Conservation (phyloP, 2,888 invertebrate genomes). For the Acanthopleura granulata region DNA sequence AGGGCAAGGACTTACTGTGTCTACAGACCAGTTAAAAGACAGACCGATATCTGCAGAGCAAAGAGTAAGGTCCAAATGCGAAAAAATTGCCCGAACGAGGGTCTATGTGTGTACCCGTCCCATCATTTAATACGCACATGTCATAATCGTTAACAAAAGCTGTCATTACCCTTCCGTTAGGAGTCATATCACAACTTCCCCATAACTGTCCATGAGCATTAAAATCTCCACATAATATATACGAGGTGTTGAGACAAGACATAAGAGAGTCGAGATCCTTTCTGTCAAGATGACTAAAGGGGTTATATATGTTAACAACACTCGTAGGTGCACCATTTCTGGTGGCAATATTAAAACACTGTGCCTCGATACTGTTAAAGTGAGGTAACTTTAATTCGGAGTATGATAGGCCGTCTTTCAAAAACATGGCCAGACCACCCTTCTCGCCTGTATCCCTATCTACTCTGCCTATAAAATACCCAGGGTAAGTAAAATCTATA, state of each 20-base stretch:
- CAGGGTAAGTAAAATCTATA: not conserved
- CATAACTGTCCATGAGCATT: not conserved
- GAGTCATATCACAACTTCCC: not conserved
- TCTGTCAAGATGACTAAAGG: not conserved
- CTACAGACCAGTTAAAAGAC: not conserved
- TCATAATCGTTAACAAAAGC: not conserved
- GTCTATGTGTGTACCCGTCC: not conserved
- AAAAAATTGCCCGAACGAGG: not conserved
- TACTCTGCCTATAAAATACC: not conserved
- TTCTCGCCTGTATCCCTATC: not conserved
- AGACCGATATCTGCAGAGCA: not conserved
- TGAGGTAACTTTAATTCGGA: not conserved
- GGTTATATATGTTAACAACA: not conserved
- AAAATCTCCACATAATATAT: conserved; percentile 8
- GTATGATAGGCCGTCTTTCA: not conserved
- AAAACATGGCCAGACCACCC: not conserved
- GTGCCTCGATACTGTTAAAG: not conserved
- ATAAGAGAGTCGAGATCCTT: not conserved
- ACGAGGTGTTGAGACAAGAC: not conserved
- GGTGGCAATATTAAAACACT: not conserved
- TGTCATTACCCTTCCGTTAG: not conserved
- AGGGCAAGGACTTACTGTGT: not conserved
- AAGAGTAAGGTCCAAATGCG: not conserved
- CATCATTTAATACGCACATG: not conserved
- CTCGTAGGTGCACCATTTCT: not conserved